Conservation (phyloP, 2,797 vertebrate genomes). For the Pelobates cultripes region DNA sequence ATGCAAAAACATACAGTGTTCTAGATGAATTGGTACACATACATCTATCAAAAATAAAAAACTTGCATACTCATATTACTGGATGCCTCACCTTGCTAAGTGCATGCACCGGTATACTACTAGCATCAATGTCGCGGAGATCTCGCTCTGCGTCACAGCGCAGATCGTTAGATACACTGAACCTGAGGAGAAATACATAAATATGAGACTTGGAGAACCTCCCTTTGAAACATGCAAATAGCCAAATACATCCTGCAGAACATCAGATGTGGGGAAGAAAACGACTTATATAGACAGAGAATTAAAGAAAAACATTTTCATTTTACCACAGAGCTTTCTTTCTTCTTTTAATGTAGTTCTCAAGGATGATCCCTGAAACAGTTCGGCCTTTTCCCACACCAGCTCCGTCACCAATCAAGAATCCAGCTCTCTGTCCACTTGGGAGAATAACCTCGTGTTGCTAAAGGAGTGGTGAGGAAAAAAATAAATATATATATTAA, state of each 20-base stretch:
- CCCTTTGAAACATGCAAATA: background rate
- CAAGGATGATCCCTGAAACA: constrained; percentile 93
- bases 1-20: too few species aligned
- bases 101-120: constrained; percentile 88
- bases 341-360: constrained; percentile 89
- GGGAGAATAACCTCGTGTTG: constrained; percentile 97
- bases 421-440: constrained; percentile 91
- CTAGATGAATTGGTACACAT: too few species aligned
- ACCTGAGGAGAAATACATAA: constrained; percentile 73
- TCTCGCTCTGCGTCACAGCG: constrained; percentile 97
- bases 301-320: background rate
- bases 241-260: background rate
- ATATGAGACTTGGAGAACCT: background rate
- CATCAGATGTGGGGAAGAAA: too few species aligned
- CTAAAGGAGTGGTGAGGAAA: constrained; percentile 64
- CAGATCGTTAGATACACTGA: constrained; percentile 98
- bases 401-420: constrained; percentile 93
- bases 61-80: background rate
- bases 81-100: constrained; percentile 88
- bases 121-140: constrained; percentile 92
- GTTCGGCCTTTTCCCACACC: constrained; percentile 97
- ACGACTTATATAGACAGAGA: background rate
- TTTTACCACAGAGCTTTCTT: constrained; percentile 95
- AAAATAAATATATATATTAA: background rate
- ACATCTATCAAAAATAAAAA: background rate